These are phyloP conservation scores for Huso huso DNA, from an alignment of 2,797 vertebrate species.

Conservation along the genomic window DNA sequence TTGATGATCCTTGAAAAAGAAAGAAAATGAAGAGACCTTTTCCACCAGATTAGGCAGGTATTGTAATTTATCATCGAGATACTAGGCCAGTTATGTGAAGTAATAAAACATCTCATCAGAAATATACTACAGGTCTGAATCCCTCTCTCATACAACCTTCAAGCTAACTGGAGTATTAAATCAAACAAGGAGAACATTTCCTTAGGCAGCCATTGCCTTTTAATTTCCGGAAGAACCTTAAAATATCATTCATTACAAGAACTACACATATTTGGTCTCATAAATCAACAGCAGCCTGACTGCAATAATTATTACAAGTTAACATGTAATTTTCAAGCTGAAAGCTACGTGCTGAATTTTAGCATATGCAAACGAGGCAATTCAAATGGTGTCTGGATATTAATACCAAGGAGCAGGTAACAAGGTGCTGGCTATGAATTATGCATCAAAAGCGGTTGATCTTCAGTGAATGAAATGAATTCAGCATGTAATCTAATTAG, in stretches of 20 bases:
- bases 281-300: constrained; percentile 99
- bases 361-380: constrained; percentile 99
- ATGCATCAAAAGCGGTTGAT: constrained; percentile 99
- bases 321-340: constrained; percentile 99
- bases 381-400: constrained; percentile 99
- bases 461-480: constrained; percentile 99
- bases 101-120: constrained; percentile 99
- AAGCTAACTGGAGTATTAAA: constrained; percentile 99
- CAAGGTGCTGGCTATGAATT: constrained; percentile 99
- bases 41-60: constrained; percentile 75
- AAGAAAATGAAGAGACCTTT: constrained; percentile 83
- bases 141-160: constrained; percentile 98
- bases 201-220: constrained; percentile 99
- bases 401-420: constrained; percentile 99
- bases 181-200: constrained; percentile 99
- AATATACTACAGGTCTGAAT: constrained; percentile 99
- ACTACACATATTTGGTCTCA: constrained; percentile 99
- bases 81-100: constrained; percentile 94
- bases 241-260: constrained; percentile 99
- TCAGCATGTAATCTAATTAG: constrained; percentile 99
- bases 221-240: constrained; percentile 99
- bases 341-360: constrained; percentile 93
- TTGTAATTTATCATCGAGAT: constrained; percentile 97
- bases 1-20: constrained; percentile 71
- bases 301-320: constrained; percentile 99